phyloP scores from a whole-genome alignment of 2,888 invertebrate species.

The Cheilosia grossa region DNA sequence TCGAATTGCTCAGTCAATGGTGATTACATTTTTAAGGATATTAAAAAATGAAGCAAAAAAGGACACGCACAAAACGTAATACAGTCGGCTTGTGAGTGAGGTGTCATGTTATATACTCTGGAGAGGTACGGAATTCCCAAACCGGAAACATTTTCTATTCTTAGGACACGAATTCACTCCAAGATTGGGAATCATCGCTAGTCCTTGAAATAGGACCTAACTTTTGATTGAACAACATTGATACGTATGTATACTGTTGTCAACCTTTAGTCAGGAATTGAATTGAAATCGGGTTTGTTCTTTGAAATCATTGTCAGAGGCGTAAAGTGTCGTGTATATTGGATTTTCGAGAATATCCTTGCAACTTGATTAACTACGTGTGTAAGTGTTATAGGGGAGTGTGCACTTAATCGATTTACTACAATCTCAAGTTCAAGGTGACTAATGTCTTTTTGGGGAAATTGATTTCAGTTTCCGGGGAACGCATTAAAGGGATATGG shows the following conservation, averaged over 20 bases:
- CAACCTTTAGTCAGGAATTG: constrained; percentile 38
- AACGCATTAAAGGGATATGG: too few relatives aligned
- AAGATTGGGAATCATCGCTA: constrained; percentile 22
- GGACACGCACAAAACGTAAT: constrained; percentile 14
- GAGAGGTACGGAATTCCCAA: constrained; percentile 44
- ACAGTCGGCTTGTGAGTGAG: constrained; percentile 31
- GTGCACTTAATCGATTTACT: constrained; percentile 3
- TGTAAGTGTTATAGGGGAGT: background rate
- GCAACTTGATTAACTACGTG: constrained; percentile 62
- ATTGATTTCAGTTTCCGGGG: too few relatives aligned
- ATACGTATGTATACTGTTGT: constrained; percentile 73
- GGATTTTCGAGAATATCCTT: constrained; percentile 57
- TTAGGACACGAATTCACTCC: constrained; percentile 4
- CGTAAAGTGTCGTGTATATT: constrained; percentile 63
- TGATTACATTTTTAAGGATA: constrained; percentile 47
- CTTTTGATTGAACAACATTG: constrained; percentile 66
- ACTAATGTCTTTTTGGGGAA: background rate
- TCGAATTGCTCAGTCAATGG: constrained; percentile 63
- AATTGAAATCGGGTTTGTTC: constrained; percentile 42
- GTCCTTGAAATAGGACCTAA: constrained; percentile 66
- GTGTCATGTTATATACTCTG: constrained; percentile 58
- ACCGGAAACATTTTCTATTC: constrained; percentile 61
- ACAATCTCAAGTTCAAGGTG: background rate
- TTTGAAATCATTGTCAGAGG: constrained; percentile 39
- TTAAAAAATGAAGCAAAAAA: constrained; percentile 46